These are phyloP conservation scores for Solenodon paradoxus DNA, from an alignment of 2,113 vertebrate species.

Conservation along the genomic window DNA sequence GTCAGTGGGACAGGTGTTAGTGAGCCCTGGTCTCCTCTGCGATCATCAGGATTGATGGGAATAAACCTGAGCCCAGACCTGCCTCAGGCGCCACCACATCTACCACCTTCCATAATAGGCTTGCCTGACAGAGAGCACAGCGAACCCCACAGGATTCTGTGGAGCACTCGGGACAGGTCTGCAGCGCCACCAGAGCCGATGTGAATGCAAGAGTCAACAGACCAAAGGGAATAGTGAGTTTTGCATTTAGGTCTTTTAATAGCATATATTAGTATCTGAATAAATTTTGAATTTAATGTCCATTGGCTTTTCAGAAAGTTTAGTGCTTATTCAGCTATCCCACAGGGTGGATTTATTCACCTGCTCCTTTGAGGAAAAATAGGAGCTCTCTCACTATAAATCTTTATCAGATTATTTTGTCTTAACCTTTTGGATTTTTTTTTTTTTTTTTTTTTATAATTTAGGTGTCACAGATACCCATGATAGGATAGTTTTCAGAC, in stretches of 20 bases:
- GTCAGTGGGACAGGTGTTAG: not conserved
- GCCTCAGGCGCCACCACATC: not conserved
- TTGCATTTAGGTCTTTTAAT: not conserved
- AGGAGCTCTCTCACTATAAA: not conserved
- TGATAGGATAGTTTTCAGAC: constrained; percentile 58
- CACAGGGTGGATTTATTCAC: not conserved
- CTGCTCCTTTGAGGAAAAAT: not conserved
- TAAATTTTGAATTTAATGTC: not conserved
- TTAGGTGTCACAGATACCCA: constrained; percentile 50
- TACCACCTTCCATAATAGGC: not conserved
- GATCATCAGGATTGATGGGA: not conserved
- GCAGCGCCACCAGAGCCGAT: not conserved
- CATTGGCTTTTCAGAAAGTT: not conserved
- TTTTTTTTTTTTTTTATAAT: constrained; percentile 51
- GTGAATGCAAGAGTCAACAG: not conserved
- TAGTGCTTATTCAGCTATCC: not conserved
- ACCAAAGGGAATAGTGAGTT: not conserved
- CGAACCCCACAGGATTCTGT: not conserved
- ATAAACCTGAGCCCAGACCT: not conserved
- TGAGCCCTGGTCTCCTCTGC: not conserved
- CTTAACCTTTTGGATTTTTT: constrained; percentile 48
- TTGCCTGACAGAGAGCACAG: not conserved
- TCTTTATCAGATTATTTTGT: not conserved
- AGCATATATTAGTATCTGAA: not conserved
- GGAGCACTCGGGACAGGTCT: rapidly evolving